These are phyloP conservation scores for Lepidurus packardi DNA, from an alignment of 1,140 invertebrate species.

Conservation along the genomic window DNA sequence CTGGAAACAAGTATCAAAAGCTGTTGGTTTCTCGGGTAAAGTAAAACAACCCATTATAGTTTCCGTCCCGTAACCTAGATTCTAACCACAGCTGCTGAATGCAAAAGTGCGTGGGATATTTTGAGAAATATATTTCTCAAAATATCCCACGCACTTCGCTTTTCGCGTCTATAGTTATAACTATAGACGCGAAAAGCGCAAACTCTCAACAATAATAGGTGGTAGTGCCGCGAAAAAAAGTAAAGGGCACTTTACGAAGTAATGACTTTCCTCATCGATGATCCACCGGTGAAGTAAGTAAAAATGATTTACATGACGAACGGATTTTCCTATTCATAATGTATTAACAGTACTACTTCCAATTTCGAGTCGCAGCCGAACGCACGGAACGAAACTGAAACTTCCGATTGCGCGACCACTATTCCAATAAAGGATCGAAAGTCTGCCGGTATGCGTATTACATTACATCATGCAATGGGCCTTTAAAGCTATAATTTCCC, in stretches of 20 bases:
- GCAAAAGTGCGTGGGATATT: background rate
- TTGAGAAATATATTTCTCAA: too few relatives aligned
- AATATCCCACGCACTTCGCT: too few relatives aligned
- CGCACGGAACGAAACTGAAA: background rate
- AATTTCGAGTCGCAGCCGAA: background rate
- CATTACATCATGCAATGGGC: background rate
- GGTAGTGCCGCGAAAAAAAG: background rate
- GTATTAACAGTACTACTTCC: background rate
- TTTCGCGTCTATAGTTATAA: too few relatives aligned
- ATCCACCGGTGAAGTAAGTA: background rate
- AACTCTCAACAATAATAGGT: background rate
- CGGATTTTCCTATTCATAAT: background rate
- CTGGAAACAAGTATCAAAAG: background rate
- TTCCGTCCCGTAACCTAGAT: background rate
- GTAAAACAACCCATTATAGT: background rate
- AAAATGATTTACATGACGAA: background rate
- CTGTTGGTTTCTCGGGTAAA: background rate
- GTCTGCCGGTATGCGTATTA: background rate
- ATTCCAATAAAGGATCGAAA: background rate
- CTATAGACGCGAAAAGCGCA: background rate
- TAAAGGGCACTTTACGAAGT: background rate
- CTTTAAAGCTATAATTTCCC: background rate
- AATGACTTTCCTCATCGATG: background rate
- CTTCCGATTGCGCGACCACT: background rate
- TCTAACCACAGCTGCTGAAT: background rate